Evolutionary conservation across 2,797 vertebrate genomes (phyloP).

Genomic region (Echeneis naucrates): DNA sequence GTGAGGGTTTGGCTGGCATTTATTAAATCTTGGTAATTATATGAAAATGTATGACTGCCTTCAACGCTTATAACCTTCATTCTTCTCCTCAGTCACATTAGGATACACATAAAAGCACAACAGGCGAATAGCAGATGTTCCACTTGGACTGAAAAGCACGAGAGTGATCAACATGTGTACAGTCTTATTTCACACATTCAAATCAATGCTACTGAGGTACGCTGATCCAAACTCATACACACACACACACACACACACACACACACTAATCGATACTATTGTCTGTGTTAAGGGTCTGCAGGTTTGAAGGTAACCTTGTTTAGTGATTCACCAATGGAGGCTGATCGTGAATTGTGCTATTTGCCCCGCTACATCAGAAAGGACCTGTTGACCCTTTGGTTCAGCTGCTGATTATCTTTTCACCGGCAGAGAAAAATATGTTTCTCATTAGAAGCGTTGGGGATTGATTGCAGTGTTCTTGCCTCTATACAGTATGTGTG

Average conservation of each 20-base stretch:
- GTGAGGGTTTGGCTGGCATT: slow-evolving; percentile 45
- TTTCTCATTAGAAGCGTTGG: slow-evolving; percentile 76
- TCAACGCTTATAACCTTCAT: slow-evolving; percentile 35
- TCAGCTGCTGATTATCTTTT: slow-evolving; percentile 79
- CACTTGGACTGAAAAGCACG: neutral
- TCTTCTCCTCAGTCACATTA: neutral
- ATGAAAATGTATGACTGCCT: slow-evolving; percentile 38
- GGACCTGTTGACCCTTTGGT: slow-evolving; percentile 74
- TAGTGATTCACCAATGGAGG: slow-evolving; percentile 40
- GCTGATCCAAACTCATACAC: neutral
- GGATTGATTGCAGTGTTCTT: slow-evolving; percentile 75
- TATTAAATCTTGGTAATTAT: slow-evolving; percentile 47
- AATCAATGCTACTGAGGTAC: slow-evolving; percentile 18
- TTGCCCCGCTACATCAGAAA: slow-evolving; percentile 56
- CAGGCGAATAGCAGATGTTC: neutral
- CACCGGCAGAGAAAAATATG: slow-evolving; percentile 73
- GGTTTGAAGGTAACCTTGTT: slow-evolving; percentile 69
- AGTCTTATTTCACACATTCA: slow-evolving; percentile 11
- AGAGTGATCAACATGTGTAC: neutral
- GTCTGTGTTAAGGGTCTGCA: slow-evolving; percentile 29
- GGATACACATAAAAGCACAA: neutral
- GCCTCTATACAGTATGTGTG: slow-evolving; percentile 60
- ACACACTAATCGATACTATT: slow-evolving; percentile 34
- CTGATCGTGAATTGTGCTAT: slow-evolving; percentile 65
- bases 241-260: neutral